Conservation (phyloP, 2,888 invertebrate species). For the Cetonia aurata region DNA sequence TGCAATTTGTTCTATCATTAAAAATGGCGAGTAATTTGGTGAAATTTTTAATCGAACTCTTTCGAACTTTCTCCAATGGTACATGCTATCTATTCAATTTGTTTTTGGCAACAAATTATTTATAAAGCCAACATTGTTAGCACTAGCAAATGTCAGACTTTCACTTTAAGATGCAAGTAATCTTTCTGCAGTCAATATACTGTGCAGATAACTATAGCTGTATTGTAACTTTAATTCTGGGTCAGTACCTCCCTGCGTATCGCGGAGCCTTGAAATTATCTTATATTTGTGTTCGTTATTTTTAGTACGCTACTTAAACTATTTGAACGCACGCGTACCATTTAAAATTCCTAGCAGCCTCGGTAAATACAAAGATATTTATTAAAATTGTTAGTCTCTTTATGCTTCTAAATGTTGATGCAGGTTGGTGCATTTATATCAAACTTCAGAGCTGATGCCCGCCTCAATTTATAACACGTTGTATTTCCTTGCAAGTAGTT, state of each 20-base stretch:
- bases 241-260: background rate
- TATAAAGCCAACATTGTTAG: no score
- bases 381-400: background rate
- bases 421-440: background rate
- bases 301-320: background rate
- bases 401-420: conserved; percentile 14
- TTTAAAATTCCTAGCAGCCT: background rate
- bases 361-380: no score
- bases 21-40: no score
- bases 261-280: conserved; percentile 4
- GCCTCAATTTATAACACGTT: background rate
- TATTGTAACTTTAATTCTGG: background rate
- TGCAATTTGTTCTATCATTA: no score
- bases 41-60: background rate
- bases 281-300: background rate
- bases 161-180: no score
- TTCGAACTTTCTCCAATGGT: background rate
- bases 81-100: background rate
- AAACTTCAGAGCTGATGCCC: conserved; percentile 3
- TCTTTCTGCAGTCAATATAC: no score
- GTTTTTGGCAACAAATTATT: no score
- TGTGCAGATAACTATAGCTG: no score
- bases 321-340: background rate
- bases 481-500: background rate
- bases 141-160: no score